Conservation (phyloP, 2,797 vertebrate genomes). For the Emydoidea blandingii region DNA sequence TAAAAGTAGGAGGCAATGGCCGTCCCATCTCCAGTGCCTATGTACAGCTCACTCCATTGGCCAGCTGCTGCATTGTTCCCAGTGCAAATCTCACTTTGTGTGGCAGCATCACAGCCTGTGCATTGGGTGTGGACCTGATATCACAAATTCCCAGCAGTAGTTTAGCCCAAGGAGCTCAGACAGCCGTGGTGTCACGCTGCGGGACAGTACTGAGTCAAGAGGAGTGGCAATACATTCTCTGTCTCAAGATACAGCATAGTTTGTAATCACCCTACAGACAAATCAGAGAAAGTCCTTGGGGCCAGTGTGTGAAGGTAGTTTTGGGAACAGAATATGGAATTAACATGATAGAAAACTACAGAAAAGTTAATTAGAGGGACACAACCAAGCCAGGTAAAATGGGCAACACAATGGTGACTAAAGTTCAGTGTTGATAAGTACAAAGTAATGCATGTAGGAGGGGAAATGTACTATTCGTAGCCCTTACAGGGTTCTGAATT, state of each 20-base stretch:
- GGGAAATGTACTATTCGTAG: no score
- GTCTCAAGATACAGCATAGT: background rate
- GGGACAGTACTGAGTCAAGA: background rate
- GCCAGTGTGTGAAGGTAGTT: background rate
- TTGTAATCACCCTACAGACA: background rate
- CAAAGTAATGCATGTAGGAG: no score
- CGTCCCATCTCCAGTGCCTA: background rate
- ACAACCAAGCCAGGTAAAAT: background rate
- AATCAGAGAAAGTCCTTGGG: background rate
- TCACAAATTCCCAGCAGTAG: background rate
- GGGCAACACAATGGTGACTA: background rate
- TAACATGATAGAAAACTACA: background rate
- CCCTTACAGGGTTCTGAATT: no score
- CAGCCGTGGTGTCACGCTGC: background rate
- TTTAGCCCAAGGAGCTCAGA: background rate
- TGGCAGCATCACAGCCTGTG: background rate
- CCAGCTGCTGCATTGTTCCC: background rate
- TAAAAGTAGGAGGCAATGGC: background rate
- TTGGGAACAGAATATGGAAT: background rate
- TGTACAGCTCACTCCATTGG: background rate
- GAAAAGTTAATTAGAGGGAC: background rate
- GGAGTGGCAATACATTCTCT: background rate
- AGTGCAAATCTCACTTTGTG: fast-evolving
- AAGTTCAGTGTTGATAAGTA: background rate
- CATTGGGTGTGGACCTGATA: background rate